phyloP scores from a whole-genome alignment of 1,140 invertebrate species.

The Telenomus remus region DNA sequence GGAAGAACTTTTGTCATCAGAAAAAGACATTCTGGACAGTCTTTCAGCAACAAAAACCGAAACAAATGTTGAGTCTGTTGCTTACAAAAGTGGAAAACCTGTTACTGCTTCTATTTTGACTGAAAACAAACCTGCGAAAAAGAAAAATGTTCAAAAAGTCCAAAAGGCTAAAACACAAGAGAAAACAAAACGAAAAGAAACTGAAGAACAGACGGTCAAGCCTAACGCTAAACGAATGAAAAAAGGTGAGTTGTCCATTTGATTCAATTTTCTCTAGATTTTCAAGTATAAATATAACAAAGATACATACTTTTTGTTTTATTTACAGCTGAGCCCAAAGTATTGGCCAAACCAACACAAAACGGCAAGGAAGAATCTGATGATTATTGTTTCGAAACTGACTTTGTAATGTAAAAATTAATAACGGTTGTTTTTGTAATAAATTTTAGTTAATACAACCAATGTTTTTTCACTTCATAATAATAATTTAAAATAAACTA shows the following conservation, averaged over 20 bases:
- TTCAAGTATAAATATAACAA: too few species aligned
- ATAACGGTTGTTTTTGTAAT: background rate
- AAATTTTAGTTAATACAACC: too few species aligned
- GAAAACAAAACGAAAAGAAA: background rate
- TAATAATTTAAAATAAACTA: too few species aligned
- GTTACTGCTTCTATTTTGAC: slow-evolving; percentile 72
- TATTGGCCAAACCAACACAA: slow-evolving; percentile 81
- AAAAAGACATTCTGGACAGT: too few species aligned
- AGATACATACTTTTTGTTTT: too few species aligned
- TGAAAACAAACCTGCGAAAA: slow-evolving; percentile 75
- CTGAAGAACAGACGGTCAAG: slow-evolving; percentile 67
- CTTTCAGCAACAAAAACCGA: background rate
- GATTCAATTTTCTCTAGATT: too few species aligned
- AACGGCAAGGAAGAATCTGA: slow-evolving; percentile 78
- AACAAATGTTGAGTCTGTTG: slow-evolving; percentile 66
- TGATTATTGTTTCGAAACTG: slow-evolving; percentile 68
- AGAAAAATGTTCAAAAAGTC: slow-evolving; percentile 66
- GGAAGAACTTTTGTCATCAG: too few species aligned
- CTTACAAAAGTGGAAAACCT: slow-evolving; percentile 73
- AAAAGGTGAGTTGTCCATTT: background rate
- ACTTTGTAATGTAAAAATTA: slow-evolving; percentile 57
- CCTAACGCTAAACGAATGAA: background rate
- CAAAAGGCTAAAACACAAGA: slow-evolving; percentile 59
- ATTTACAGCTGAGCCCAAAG: slow-evolving; percentile 81
- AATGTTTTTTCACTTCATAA: too few species aligned